Conservation (phyloP, 2,113 vertebrate genomes). For the Megaceryle torquata region DNA sequence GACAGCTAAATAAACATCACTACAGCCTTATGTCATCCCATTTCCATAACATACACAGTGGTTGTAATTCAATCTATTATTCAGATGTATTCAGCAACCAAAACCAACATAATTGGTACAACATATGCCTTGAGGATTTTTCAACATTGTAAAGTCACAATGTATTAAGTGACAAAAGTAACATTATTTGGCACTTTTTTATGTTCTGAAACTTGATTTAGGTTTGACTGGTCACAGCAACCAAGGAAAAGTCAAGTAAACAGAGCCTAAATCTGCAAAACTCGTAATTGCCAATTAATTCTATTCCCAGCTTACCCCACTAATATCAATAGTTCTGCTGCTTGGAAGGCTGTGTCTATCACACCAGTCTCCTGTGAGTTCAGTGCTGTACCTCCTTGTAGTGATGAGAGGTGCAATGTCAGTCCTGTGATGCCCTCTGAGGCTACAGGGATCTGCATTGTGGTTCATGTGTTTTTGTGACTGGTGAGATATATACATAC, state of each 20-base stretch:
- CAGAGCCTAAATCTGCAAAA: neutral
- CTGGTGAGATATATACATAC: neutral
- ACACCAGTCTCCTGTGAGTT: neutral
- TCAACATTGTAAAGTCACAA: neutral
- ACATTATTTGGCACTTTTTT: neutral
- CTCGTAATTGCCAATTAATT: neutral
- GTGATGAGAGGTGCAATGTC: neutral
- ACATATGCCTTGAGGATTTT: neutral
- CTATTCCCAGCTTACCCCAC: neutral
- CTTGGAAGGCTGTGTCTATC: neutral
- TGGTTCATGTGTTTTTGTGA: fast-evolving
- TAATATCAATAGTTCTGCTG: neutral
- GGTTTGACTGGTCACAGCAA: neutral
- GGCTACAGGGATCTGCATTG: neutral
- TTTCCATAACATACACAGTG: neutral
- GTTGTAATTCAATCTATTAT: neutral
- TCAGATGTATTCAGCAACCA: neutral
- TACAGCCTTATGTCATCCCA: neutral
- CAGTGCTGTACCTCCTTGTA: neutral
- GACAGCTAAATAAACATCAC: neutral
- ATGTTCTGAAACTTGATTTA: neutral
- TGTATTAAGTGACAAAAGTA: neutral
- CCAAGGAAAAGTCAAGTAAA: neutral
- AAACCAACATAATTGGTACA: conserved; percentile 13
- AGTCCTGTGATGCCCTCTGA: neutral